Evolutionary conservation across 2,797 vertebrate species (phyloP), one percentile per base, ranked within the genome.

Genomic region (Hydrolagus colliei): DNA sequence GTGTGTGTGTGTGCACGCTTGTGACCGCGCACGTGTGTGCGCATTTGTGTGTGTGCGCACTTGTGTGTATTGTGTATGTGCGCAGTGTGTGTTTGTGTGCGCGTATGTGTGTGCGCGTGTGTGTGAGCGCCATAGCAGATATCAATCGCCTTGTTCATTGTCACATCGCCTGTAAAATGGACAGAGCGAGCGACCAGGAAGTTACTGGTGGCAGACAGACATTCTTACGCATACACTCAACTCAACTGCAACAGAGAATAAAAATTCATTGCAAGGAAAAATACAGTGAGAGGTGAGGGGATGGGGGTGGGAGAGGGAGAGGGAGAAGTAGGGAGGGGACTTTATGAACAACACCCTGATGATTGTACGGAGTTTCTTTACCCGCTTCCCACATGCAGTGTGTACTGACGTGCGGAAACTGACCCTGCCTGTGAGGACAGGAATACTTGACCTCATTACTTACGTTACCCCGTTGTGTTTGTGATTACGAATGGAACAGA

Each of bases 391-490:
- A 52, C 2, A 52, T 52, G 27, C 27, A 27, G 27, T 27, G 27
- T 32, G 68, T 52, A 63, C 79, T 84, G 32, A 71, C 41, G 62
- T 32, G 67, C 79, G 68, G 65, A 27, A 71, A 27, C 41, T 67
- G 79, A 84, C 79, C 79, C 79, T 32, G 32, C 68, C 68, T 67
- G 63, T 35, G 27, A 67, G 68, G 41, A 27, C 68, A 41, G 68
- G 79, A 67, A 84, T 41, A 16, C 14, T 63, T 84, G 79, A 84
- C 68, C 27, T 84, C 79, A 84, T 71, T 84, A 65, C 68, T 84
- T 18, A 65, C 41, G 22, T 84, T 84, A 41, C 67, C 68, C 65
- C 16, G 65, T 35, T 18, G 32, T 1, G 9, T 52, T 52, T 52
- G 41, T 52, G 41, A 52, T 52, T 52, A 84, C 27, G 32, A 71